Evolutionary conservation across 2,888 invertebrate genomes (phyloP).

Genomic region (Lycocerus yunnanus): DNA sequence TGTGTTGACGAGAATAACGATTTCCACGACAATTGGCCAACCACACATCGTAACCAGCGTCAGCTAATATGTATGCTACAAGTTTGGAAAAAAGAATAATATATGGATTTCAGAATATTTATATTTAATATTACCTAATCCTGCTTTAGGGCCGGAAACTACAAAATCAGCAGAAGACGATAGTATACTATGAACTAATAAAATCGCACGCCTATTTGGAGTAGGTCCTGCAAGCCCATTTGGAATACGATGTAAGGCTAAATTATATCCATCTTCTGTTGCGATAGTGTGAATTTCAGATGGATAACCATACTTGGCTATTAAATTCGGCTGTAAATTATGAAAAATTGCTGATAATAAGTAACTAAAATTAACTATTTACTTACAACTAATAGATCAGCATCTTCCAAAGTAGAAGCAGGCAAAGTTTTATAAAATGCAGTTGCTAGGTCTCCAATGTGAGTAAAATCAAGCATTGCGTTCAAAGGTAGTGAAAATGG

Average conservation of each 20-base stretch:
- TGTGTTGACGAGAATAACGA: neutral
- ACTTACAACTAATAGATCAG: neutral
- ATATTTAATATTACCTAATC: neutral
- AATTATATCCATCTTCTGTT: conserved; percentile 82
- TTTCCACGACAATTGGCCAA: neutral
- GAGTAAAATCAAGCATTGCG: neutral
- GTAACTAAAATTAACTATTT: neutral
- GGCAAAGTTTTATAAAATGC: neutral
- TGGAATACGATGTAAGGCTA: conserved; percentile 83
- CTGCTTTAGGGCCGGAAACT: neutral
- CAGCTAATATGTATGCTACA: neutral
- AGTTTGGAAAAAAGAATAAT: neutral
- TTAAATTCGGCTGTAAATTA: conserved; percentile 57
- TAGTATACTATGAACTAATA: neutral
- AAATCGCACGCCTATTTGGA: neutral
- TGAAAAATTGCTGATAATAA: neutral
- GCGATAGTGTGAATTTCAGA: conserved; percentile 72
- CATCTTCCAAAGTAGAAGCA: neutral
- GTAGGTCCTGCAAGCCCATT: conserved; percentile 53
- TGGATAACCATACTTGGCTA: conserved; percentile 66
- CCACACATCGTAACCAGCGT: neutral
- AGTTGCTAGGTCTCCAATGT: neutral
- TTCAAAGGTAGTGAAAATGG: neutral
- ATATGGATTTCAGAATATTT: neutral
- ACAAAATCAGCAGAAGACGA: neutral